These are phyloP conservation scores for Steinernema hermaphroditum DNA, from an alignment of 2,888 invertebrate species.

Conservation along the genomic window DNA sequence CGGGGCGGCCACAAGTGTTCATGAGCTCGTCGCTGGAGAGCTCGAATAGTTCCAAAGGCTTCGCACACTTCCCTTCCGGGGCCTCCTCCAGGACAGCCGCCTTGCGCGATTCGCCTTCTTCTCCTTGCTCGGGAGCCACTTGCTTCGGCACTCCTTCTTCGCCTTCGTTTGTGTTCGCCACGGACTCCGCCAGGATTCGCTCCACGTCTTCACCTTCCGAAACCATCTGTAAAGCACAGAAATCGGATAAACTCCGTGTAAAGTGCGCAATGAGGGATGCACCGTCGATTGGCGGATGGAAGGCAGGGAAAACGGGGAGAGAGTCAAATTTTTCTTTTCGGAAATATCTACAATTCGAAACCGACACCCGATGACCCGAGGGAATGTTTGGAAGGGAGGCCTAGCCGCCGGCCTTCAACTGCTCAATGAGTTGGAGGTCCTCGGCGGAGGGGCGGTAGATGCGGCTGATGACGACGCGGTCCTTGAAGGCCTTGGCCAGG, in stretches of 20 bases:
- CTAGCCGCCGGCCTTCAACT: conserved; percentile 41
- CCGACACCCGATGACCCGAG: conserved; percentile 10
- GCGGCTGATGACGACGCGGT: conserved; percentile 54
- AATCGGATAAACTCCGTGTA: too few relatives aligned
- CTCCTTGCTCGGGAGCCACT: too few relatives aligned
- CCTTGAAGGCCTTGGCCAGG: conserved; percentile 42
- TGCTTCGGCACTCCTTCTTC: too few relatives aligned
- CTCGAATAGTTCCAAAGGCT: neutral
- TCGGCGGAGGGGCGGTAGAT: conserved; percentile 61
- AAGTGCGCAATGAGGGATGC: too few relatives aligned
- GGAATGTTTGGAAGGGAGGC: neutral
- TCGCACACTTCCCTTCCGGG: neutral
- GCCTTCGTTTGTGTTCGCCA: too few relatives aligned
- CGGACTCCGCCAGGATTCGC: too few relatives aligned
- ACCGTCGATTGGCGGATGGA: too few relatives aligned
- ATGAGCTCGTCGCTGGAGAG: neutral
- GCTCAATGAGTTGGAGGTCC: conserved; percentile 53
- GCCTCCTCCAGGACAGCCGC: too few relatives aligned
- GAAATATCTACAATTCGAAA: neutral
- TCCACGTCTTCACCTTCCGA: neutral
- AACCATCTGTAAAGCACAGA: too few relatives aligned
- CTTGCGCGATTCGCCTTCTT: too few relatives aligned
- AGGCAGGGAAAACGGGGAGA: too few relatives aligned
- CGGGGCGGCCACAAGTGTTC: conserved; percentile 1
- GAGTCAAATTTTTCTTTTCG: neutral